Conservation (phyloP, 2,888 invertebrate genomes). For the Venustoraphidia nigricollis region DNA sequence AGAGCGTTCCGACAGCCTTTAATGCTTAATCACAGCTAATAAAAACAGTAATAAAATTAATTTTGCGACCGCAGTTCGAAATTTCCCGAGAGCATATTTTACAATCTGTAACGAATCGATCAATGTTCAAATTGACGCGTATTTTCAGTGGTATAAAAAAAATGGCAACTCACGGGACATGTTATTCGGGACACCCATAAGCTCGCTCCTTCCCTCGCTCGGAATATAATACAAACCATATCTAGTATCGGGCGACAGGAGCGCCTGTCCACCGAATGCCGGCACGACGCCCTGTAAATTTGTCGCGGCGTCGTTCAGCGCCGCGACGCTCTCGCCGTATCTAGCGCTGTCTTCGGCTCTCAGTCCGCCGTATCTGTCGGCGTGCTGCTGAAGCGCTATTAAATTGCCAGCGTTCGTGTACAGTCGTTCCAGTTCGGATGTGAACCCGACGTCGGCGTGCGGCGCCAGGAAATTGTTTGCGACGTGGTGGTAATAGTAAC, state of each 20-base stretch:
- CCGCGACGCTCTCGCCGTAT: conserved; percentile 39
- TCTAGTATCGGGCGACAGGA: not conserved
- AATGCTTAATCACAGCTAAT: too few species aligned
- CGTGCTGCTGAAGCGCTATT: conserved; percentile 42
- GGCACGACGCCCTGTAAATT: conserved; percentile 20
- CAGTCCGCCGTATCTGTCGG: conserved; percentile 40
- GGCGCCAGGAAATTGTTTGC: conserved; percentile 7
- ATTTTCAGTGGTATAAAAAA: too few species aligned
- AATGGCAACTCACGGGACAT: not conserved
- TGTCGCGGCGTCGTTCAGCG: conserved; percentile 39
- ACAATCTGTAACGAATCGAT: too few species aligned
- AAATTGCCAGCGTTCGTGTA: conserved; percentile 31
- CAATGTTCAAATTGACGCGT: too few species aligned
- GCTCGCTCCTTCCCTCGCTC: not conserved
- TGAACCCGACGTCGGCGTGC: not conserved
- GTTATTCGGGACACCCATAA: not conserved
- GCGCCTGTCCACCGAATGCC: not conserved
- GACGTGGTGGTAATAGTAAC: not conserved
- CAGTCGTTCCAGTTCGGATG: not conserved
- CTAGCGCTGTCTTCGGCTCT: conserved; percentile 34
- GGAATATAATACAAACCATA: conserved; percentile 1
- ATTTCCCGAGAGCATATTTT: too few species aligned
- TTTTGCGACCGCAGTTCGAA: too few species aligned
- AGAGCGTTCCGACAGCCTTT: too few species aligned
- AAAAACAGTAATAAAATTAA: too few species aligned